phyloP scores from a whole-genome alignment of 2,888 invertebrate species.

The Phoenoteleia sp. region DNA sequence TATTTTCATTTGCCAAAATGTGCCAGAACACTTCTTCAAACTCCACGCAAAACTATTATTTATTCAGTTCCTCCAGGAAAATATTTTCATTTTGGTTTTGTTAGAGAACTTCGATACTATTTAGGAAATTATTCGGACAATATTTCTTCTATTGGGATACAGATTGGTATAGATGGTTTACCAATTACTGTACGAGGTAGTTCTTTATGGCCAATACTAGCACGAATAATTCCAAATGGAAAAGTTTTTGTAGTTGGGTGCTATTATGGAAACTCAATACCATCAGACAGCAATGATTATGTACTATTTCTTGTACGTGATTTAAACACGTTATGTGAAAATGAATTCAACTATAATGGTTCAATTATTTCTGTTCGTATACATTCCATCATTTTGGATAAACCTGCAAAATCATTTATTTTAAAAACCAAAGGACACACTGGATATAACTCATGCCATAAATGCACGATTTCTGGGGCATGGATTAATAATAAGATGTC shows the following conservation, averaged over 20 bases:
- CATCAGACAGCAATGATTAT: neutral
- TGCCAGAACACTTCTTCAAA: constrained; percentile 11
- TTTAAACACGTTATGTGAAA: neutral
- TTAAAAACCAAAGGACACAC: constrained; percentile 19
- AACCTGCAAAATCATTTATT: neutral
- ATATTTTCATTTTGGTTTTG: constrained; percentile 19
- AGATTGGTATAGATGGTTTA: constrained; percentile 21
- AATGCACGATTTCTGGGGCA: neutral
- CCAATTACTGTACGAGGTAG: neutral
- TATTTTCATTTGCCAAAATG: constrained; percentile 8
- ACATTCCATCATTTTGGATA: constrained; percentile 4
- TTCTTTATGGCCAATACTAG: constrained; percentile 18
- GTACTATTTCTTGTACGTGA: neutral
- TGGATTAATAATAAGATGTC: neutral
- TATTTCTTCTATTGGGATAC: neutral
- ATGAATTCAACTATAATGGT: neutral
- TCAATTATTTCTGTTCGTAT: neutral
- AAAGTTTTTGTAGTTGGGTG: constrained; percentile 17
- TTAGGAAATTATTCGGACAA: neutral
- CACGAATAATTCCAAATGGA: neutral
- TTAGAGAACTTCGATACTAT: constrained; percentile 1
- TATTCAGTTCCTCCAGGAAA: neutral
- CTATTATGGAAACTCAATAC: neutral
- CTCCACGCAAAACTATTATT: constrained; percentile 2
- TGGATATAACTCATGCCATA: neutral